These are phyloP conservation scores for Hypotaenidia philippensis DNA, from an alignment of 2,797 vertebrate genomes.

Conservation along the genomic window DNA sequence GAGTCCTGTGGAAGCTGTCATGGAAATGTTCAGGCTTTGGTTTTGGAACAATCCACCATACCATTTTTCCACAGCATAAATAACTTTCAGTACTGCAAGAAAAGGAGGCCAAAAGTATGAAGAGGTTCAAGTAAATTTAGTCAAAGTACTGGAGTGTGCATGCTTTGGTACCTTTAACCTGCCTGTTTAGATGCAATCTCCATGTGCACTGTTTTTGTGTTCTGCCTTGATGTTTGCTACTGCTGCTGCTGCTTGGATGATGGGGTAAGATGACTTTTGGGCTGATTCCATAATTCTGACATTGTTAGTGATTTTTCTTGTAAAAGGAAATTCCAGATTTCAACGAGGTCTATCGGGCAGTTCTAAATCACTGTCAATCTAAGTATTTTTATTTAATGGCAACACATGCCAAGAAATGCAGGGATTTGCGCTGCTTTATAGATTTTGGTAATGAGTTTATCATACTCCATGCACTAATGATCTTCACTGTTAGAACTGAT, in stretches of 20 bases:
- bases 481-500: constrained; percentile 50
- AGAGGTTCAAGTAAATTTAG: neutral
- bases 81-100: neutral
- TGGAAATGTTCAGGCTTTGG: neutral
- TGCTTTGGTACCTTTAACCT: neutral
- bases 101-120: neutral
- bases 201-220: neutral
- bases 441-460: constrained; percentile 62
- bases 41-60: neutral
- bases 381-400: neutral
- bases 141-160: neutral
- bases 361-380: neutral
- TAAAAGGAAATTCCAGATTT: neutral
- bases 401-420: constrained; percentile 38
- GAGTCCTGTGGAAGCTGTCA: neutral
- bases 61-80: neutral
- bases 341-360: neutral
- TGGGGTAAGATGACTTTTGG: neutral
- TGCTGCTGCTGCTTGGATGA: neutral
- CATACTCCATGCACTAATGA: neutral
- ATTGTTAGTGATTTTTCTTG: neutral
- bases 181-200: neutral
- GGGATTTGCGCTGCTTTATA: constrained; percentile 17
- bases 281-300: neutral
- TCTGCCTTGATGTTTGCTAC: neutral